Evolutionary conservation across 2,888 invertebrate genomes (phyloP).

Genomic region (Buathra laborator): DNA sequence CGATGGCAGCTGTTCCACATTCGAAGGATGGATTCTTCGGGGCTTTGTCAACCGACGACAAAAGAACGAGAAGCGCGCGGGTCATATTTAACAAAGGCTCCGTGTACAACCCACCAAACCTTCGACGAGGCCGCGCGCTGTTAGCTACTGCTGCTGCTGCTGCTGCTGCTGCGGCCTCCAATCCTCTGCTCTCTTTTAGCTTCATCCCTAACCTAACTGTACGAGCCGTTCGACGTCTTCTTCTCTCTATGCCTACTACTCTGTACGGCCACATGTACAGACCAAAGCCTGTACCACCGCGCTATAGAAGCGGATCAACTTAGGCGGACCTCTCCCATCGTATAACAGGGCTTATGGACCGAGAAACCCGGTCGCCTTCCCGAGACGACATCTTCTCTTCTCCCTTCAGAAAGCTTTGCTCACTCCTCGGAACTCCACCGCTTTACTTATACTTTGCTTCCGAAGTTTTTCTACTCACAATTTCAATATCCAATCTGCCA

Average conservation of each 20-base stretch:
- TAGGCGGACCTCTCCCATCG: slow-evolving; percentile 5
- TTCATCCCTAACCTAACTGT: slow-evolving; percentile 13
- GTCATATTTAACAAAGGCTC: slow-evolving; percentile 67
- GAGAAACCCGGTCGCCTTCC: neutral
- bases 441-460: slow-evolving; percentile 8
- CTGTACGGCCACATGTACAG: slow-evolving; percentile 9
- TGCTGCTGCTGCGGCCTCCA: neutral
- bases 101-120: slow-evolving; percentile 48
- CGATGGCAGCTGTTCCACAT: slow-evolving; percentile 85
- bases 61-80: slow-evolving; percentile 76
- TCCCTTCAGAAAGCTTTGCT: neutral
- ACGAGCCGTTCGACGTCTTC: slow-evolving; percentile 36
- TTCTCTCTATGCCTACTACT: slow-evolving; percentile 26
- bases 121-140: slow-evolving; percentile 51
- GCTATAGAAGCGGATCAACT: slow-evolving; percentile 31
- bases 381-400: neutral
- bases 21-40: slow-evolving; percentile 85
- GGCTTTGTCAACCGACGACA: slow-evolving; percentile 82
- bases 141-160: neutral
- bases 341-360: slow-evolving; percentile 17
- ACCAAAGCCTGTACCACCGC: neutral
- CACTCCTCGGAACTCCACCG: neutral
- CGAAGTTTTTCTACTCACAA: slow-evolving; percentile 12
- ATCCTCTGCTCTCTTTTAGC: slow-evolving; percentile 31
- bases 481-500: slow-evolving; percentile 12